Percentiles rank a stretch among this genome's conserved stretches.
Evolutionary conservation across 2,888 invertebrate species (phyloP).

Genomic region (Achlya flavicornis): DNA sequence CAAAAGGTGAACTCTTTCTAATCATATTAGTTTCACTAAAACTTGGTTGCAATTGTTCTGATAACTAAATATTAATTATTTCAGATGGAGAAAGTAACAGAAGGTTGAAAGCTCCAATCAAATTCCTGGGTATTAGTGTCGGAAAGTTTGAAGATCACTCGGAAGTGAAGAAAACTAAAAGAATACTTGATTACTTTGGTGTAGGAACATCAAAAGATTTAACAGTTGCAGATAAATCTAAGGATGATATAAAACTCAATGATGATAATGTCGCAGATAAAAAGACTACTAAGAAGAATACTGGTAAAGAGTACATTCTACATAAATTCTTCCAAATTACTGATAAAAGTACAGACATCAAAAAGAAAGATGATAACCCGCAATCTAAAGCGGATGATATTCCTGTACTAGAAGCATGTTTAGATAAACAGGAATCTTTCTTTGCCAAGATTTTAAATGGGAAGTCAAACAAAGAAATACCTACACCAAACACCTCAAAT

Average conservation of each 20-base stretch:
- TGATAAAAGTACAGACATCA: conserved; percentile 24
- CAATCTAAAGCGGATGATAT: conserved; percentile 18
- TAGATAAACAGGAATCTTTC: conserved; percentile 76
- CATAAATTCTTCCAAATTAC: conserved; percentile 30
- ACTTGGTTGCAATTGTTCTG: not conserved
- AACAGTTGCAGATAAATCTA: conserved; percentile 27
- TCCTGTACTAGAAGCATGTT: conserved; percentile 46
- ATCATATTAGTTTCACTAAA: not conserved
- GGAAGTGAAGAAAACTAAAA: conserved; percentile 80
- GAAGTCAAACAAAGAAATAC: conserved; percentile 20
- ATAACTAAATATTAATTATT: conserved; percentile 33
- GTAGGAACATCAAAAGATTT: conserved; percentile 60
- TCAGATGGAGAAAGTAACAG: conserved; percentile 66
- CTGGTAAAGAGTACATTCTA: conserved; percentile 62
- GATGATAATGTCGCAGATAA: conserved; percentile 31
- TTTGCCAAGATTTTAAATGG: conserved; percentile 69
- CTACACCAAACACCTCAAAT: conserved; percentile 11
- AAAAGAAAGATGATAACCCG: conserved; percentile 16
- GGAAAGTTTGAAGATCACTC: conserved; percentile 88
- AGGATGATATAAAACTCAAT: conserved; percentile 35
- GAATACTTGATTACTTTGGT: conserved; percentile 84
- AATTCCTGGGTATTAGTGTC: conserved; percentile 90
- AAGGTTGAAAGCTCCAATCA: conserved; percentile 82
- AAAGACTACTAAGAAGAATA: conserved; percentile 29
- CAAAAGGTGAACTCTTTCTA: conserved; percentile 52